Evolutionary conservation across 2,888 invertebrate species (phyloP).

Genomic region (Ferrisia virgata): DNA sequence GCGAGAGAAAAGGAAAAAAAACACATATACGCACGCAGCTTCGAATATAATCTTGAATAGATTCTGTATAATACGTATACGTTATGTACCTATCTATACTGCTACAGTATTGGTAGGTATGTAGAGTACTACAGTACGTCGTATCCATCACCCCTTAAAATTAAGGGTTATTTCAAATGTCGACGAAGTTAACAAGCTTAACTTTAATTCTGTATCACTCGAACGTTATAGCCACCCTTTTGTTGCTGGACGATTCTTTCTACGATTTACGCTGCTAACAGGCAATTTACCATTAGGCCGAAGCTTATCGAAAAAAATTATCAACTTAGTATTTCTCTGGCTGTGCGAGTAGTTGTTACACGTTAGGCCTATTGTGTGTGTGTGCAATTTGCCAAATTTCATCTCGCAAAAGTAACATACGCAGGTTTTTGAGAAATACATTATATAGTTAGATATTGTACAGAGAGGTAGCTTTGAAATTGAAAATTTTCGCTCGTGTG

Average conservation of each 20-base stretch:
- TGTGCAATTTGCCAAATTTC: too few relatives aligned
- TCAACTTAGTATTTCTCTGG: not conserved
- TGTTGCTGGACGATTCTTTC: not conserved
- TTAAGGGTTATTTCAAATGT: constrained; percentile 26
- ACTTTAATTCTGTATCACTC: constrained; percentile 28
- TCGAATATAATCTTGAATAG: constrained; percentile 23
- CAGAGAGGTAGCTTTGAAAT: not conserved
- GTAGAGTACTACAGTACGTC: not conserved
- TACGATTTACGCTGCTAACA: not conserved
- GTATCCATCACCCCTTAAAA: constrained; percentile 3
- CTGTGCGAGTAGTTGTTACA: not conserved
- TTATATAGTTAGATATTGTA: too few relatives aligned
- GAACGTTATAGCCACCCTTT: constrained; percentile 28
- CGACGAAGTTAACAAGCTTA: constrained; percentile 20
- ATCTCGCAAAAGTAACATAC: too few relatives aligned
- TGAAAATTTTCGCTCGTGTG: not conserved
- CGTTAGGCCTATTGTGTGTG: not conserved
- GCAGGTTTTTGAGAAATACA: too few relatives aligned
- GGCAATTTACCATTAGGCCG: not conserved
- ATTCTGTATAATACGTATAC: too few relatives aligned
- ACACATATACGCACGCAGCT: too few relatives aligned
- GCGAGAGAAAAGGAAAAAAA: not conserved
- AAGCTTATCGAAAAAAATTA: not conserved
- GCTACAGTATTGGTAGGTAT: not conserved
- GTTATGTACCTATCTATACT: too few relatives aligned